phyloP scores from a whole-genome alignment of 2,113 vertebrate genomes.

The Lates calcarifer region DNA sequence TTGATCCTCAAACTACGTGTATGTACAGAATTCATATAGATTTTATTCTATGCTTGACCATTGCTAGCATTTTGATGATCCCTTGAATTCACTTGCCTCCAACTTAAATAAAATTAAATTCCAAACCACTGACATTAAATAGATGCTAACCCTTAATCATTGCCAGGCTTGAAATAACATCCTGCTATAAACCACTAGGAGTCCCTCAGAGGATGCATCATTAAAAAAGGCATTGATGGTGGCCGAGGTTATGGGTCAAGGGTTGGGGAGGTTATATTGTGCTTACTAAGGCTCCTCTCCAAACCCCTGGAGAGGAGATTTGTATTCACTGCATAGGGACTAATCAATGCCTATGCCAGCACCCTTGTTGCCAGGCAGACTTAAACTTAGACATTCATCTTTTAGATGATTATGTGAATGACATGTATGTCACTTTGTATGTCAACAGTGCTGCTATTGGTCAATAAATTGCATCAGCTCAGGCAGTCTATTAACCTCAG shows the following conservation, averaged over 20 bases:
- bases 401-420: slow-evolving; percentile 53
- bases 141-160: slow-evolving; percentile 1
- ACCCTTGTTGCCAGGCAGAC: slow-evolving; percentile 69
- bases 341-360: slow-evolving; percentile 48
- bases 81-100: neutral
- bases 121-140: neutral
- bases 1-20: neutral
- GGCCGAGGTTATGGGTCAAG: slow-evolving; percentile 53
- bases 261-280: slow-evolving; percentile 48
- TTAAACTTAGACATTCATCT: slow-evolving; percentile 55
- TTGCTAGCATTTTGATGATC: neutral
- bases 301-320: slow-evolving; percentile 42
- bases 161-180: slow-evolving; percentile 11
- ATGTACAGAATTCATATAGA: slow-evolving; percentile 1
- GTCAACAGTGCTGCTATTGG: slow-evolving; percentile 47
- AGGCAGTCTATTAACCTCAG: slow-evolving; percentile 44
- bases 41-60: slow-evolving; percentile 6
- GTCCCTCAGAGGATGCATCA: slow-evolving; percentile 19
- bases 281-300: slow-evolving; percentile 42
- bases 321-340: slow-evolving; percentile 59
- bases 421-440: slow-evolving; percentile 33
- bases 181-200: neutral
- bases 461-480: slow-evolving; percentile 60
- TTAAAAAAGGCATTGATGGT: slow-evolving; percentile 41
- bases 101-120: neutral